Percentiles rank a stretch among this genome's conserved stretches.
Evolutionary conservation across 2,888 invertebrate species (phyloP).

Genomic region (Pristionchus japonicus): DNA sequence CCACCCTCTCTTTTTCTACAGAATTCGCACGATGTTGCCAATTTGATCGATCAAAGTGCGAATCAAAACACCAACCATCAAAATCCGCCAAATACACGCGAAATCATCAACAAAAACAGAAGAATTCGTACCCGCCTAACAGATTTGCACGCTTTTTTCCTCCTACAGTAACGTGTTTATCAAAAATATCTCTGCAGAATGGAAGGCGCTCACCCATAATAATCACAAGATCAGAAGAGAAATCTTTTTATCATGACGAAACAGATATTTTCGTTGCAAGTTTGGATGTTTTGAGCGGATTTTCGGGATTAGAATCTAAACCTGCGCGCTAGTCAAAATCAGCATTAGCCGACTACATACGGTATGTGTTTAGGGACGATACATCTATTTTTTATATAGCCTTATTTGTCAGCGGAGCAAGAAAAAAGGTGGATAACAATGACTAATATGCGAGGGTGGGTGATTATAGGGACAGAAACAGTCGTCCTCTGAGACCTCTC

Average conservation of each 20-base stretch:
- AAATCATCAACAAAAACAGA: neutral
- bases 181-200: neutral
- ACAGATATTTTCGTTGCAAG: neutral
- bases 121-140: neutral
- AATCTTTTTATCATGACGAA: neutral
- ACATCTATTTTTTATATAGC: neutral
- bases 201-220: neutral
- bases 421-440: neutral
- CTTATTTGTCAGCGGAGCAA: neutral
- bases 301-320: neutral
- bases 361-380: neutral
- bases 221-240: neutral
- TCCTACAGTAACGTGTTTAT: neutral
- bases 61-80: neutral
- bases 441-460: neutral
- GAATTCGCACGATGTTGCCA: neutral
- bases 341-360: neutral
- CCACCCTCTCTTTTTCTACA: neutral
- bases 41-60: neutral
- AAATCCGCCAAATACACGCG: neutral
- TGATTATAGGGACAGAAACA: neutral
- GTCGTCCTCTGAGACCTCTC: neutral
- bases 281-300: neutral
- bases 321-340: neutral
- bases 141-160: neutral